Evolutionary conservation across 1,140 invertebrate genomes (phyloP), one percentile per base, ranked within the genome.

Genomic region (Papilio machaon): DNA sequence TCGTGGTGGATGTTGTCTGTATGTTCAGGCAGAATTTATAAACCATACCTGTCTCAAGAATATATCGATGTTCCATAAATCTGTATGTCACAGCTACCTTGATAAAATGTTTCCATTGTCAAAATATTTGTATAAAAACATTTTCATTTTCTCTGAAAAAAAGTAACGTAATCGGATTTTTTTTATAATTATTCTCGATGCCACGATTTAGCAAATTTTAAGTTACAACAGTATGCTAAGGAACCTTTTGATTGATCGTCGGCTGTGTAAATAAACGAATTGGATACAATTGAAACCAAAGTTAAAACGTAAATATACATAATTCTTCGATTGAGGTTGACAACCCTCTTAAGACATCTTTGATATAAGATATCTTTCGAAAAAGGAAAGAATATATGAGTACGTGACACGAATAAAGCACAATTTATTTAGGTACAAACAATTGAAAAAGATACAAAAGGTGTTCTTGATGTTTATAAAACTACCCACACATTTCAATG

Each of bases 401-500:
- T 17, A 10, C 23, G 30, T 4, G 9, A 11, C 9, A 13, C n/a
- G 19, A 30, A 64, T 38, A 17, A 35, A 38, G 4, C 64, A 35
- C 35, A 70, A 70, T 70, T 35, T 35, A 70, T 35, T 35, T 70
- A 64, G 60, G 10, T 30, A 70, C 30, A 67, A 67, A 64, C 9
- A 67, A 35, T 35, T 67, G 23, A 11, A 64, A 64, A 30, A 64
- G 3, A 64, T 23, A 17, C 64, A 35, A 70, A 30, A 64, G 19
- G 19, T 64, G 23, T 64, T 2, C 19, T 23, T 58, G 5, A 60
- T 10, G 19, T 23, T 60, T 60, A 19, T 30, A 30, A 64, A 30
- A 30, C 64, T 15, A 64, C 64, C 64, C n/a, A 70, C 64, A 70
- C 30, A 70, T 35, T 70, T 13, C 30, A 70, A 19, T 60, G n/a